Percentiles rank a stretch among this genome's conserved stretches.
phyloP scores from a whole-genome alignment of 2,797 vertebrate species.

The Ctenopoma kingsleyae region DNA sequence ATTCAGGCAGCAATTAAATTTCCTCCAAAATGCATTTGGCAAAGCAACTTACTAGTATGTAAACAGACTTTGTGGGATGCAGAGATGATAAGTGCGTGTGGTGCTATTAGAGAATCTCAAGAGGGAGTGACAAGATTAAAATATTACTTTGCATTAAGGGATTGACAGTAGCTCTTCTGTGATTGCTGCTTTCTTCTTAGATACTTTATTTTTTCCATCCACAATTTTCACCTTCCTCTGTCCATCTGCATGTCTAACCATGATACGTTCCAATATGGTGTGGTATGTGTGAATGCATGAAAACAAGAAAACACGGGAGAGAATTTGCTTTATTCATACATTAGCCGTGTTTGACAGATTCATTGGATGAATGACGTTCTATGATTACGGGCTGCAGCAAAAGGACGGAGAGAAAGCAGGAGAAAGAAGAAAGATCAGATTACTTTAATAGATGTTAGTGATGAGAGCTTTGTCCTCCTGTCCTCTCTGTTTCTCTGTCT shows the following conservation, averaged over 20 bases:
- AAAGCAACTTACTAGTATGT: conserved; percentile 15
- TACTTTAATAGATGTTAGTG: conserved; percentile 42
- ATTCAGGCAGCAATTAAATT: conserved; percentile 12
- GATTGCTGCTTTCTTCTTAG: neutral
- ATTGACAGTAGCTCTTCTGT: neutral
- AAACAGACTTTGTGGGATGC: conserved; percentile 14
- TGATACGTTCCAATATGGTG: neutral
- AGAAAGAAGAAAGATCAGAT: conserved; percentile 37
- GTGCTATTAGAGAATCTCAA: conserved; percentile 12
- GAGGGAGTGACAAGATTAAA: conserved; percentile 18
- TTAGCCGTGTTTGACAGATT: conserved; percentile 11
- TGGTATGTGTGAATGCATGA: neutral
- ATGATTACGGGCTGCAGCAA: neutral
- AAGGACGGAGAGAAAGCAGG: neutral
- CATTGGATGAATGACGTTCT: neutral
- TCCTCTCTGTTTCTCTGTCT: conserved; percentile 36
- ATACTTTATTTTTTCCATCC: neutral
- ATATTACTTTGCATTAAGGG: conserved; percentile 7
- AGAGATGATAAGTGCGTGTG: conserved; percentile 5
- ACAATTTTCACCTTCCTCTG: neutral
- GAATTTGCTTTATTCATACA: neutral
- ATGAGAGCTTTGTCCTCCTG: conserved; percentile 27
- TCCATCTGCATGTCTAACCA: neutral
- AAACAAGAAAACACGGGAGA: neutral
- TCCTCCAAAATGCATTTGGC: conserved; percentile 13